Evolutionary conservation across 1,140 invertebrate species (phyloP).

Genomic region (Platyura marginata): DNA sequence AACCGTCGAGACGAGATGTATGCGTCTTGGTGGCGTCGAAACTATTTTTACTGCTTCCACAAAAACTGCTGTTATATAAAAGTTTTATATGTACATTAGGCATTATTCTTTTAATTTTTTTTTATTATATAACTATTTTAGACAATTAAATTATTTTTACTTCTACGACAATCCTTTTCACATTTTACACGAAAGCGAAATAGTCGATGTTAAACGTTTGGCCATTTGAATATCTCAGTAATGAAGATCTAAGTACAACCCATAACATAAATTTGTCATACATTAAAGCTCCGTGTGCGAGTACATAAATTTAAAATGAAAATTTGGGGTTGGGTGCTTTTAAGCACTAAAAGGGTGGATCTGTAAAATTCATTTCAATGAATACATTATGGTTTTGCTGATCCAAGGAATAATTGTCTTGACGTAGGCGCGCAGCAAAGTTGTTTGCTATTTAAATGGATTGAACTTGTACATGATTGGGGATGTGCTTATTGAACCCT

Average conservation of each 20-base stretch:
- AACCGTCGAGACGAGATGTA: neutral
- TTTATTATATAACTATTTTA: neutral
- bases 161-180: neutral
- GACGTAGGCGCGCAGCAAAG: neutral
- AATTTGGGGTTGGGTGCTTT: neutral
- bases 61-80: no score
- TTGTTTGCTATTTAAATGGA: neutral
- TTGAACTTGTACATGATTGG: neutral
- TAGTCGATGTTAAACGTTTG: neutral
- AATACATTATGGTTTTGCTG: neutral
- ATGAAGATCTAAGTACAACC: neutral
- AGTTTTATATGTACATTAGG: no score
- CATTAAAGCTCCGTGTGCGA: no score
- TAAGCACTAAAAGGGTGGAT: neutral
- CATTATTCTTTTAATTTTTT: neutral
- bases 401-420: neutral
- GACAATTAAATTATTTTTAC: no score
- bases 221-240: neutral
- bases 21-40: neutral
- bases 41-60: neutral
- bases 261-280: no score
- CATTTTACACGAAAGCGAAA: neutral
- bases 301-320: no score
- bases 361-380: neutral
- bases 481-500: no score